Evolutionary conservation across 1,140 invertebrate species (phyloP).

Genomic region (Rhagoletis zephyria): DNA sequence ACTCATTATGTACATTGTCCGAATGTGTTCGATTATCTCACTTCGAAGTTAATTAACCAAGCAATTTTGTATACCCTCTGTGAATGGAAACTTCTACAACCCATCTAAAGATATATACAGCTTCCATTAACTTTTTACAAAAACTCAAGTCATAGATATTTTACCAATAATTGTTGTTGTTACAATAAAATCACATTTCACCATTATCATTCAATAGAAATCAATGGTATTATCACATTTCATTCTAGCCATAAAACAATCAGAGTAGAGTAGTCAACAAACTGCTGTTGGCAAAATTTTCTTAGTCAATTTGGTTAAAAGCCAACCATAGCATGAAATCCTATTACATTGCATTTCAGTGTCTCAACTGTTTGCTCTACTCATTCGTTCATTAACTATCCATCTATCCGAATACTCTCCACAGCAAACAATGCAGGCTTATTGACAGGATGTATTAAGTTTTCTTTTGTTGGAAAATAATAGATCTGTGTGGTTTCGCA

Average conservation of each 20-base stretch:
- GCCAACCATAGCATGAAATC: neutral
- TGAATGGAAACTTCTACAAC: too few species aligned
- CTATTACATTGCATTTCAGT: neutral
- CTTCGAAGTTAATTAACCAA: too few species aligned
- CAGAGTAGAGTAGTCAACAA: neutral
- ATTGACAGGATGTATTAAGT: constrained; percentile 14
- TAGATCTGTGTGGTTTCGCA: neutral
- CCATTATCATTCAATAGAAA: too few species aligned
- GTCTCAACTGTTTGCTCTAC: neutral
- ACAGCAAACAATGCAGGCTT: neutral
- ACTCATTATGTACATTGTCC: too few species aligned
- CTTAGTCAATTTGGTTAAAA: neutral
- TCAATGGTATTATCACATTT: neutral
- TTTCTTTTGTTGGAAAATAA: neutral
- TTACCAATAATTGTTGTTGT: too few species aligned
- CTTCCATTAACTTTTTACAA: too few species aligned
- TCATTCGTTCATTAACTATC: constrained; percentile 18
- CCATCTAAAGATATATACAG: too few species aligned
- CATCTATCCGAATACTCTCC: neutral
- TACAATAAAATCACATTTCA: too few species aligned
- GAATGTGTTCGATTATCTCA: too few species aligned
- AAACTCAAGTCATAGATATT: too few species aligned
- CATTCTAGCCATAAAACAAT: neutral
- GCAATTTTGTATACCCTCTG: too few species aligned
- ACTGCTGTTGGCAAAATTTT: neutral